Base-by-base conservation (phyloP, 2,888 invertebrate species). In the Ceramica pisi region DNA sequence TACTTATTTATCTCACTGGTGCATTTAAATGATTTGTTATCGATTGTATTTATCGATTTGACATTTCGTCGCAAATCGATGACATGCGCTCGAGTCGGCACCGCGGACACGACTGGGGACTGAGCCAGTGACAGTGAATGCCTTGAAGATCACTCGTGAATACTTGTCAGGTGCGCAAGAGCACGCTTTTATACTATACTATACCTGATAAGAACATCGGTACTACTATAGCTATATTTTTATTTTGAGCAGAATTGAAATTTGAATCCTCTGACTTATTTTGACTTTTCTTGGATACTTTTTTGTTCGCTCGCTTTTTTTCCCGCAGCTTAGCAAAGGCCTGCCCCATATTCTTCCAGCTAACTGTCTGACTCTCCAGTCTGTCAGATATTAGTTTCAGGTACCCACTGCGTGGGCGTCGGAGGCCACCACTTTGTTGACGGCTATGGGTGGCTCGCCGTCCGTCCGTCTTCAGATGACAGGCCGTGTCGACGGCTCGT, bases 91-190 rank as follows among this genome's bases (percentile, higher is more conserved):
- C 72, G 70, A 65, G 62, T 71, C 70, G 80, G 53, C 57, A 8
- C 35, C 80, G 63, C 80, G 57, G 55, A 67, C 64, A 71, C 75
- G 59, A 81, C 83, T 83, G 31, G 6, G 31, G 5, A 31, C 31
- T 31, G 80, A 31, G 75, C 71, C 44, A 67, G 75, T 80, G 83
- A 80, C 83, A 83, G 76, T 69, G 65, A 64, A 57, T 70, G 71
- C 82, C 83, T 81, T 76, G 81, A 72, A 71, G 84, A 82, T 78
- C 78, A 61, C 65, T 72, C 62, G 78, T 67, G 72, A 82, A 80
- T 83, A 75, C 53, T 59, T 60, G 71, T 61, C 56, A 66, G 76
- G 70, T 80, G 78, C 79, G 80, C 78, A 50, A 21, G 72, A 74
- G 76, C 78, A 75, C 19, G 76, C 74, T 86, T 85, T 66, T 85